A percentile compares a stretch with the other conserved stretches of the same genome.
phyloP scores from a whole-genome alignment of 2,888 invertebrate genomes.

The Mimas tiliae region DNA sequence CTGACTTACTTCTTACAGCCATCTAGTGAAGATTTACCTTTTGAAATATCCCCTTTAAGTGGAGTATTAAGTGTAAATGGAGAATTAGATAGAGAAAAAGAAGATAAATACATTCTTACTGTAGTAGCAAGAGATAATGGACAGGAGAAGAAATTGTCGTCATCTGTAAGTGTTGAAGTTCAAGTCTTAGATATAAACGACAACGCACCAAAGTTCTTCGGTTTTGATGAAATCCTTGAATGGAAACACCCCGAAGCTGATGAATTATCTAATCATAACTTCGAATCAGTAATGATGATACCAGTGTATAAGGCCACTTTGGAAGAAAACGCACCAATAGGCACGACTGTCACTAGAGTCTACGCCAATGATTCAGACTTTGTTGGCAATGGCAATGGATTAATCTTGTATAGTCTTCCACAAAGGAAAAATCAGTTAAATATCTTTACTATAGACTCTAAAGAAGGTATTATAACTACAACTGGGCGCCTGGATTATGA shows the following conservation, averaged over 20 bases:
- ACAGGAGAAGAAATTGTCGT: conserved; percentile 84
- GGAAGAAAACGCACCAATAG: conserved; percentile 90
- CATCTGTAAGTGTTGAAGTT: conserved; percentile 91
- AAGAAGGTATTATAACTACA: conserved; percentile 92
- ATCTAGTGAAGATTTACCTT: conserved; percentile 83
- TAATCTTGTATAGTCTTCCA: conserved; percentile 90
- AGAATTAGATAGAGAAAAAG: conserved; percentile 90
- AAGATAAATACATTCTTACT: conserved; percentile 88
- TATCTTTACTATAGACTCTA: conserved; percentile 92
- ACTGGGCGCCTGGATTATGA: conserved; percentile 90
- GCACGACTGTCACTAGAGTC: conserved; percentile 89
- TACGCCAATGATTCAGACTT: conserved; percentile 94
- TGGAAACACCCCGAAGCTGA: conserved; percentile 78
- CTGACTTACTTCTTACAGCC: conserved; percentile 88
- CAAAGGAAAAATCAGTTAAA: conserved; percentile 86
- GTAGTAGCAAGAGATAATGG: conserved; percentile 91
- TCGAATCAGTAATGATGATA: conserved; percentile 81
- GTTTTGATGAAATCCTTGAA: conserved; percentile 87
- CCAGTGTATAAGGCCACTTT: conserved; percentile 91
- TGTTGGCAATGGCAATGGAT: conserved; percentile 93
- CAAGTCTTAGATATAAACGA: conserved; percentile 93
- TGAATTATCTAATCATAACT: conserved; percentile 78
- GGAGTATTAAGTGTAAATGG: conserved; percentile 90
- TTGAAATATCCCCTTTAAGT: conserved; percentile 87
- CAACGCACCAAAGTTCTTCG: conserved; percentile 91